phyloP scores from a whole-genome alignment of 2,888 invertebrate species.

The Folsomia manolachei region DNA sequence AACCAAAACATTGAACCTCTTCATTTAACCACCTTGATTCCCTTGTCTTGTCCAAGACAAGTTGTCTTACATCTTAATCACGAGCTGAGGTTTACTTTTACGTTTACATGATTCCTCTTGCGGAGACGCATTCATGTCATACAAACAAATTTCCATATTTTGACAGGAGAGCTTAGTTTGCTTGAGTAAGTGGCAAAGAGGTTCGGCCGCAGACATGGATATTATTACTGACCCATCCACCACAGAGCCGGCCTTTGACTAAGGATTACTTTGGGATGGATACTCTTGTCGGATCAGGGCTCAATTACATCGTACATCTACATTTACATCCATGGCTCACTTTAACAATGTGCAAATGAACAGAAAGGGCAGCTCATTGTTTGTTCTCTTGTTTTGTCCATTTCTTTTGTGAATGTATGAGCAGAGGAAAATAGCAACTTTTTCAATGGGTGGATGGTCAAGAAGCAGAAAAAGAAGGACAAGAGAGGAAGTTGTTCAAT shows the following conservation, averaged over 20 bases:
- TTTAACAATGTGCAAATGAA: neutral
- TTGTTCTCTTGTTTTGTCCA: neutral
- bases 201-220: conserved; percentile 6
- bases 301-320: neutral
- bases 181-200: neutral
- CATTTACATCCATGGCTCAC: neutral
- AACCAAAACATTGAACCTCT: too few species aligned
- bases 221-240: conserved; percentile 5
- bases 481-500: neutral
- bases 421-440: neutral
- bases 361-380: neutral
- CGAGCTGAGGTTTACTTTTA: too few species aligned
- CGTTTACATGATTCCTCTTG: too few species aligned
- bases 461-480: neutral
- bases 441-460: neutral
- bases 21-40: too few species aligned
- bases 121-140: too few species aligned
- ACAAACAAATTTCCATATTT: too few species aligned
- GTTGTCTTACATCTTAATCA: too few species aligned
- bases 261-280: neutral
- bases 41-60: too few species aligned
- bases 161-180: neutral
- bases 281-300: neutral
- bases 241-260: neutral
- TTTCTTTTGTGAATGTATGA: neutral